phyloP scores from a whole-genome alignment of 2,797 vertebrate species.

The Anguilla marmorata region DNA sequence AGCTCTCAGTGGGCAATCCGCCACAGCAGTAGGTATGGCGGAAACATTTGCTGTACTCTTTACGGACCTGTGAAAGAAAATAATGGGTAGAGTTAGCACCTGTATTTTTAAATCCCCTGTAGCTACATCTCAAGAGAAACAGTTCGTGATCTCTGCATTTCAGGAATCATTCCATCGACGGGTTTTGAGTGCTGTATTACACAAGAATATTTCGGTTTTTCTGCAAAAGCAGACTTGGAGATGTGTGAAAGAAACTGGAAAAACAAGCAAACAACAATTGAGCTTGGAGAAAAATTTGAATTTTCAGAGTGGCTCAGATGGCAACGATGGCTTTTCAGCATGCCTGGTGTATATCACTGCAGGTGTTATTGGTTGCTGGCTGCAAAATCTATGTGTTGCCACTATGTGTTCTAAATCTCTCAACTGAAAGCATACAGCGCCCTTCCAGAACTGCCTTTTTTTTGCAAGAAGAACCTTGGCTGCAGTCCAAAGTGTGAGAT shows the following conservation, averaged over 20 bases:
- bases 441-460: conserved; percentile 13
- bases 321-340: conserved; percentile 3
- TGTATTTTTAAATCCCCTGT: not conserved
- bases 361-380: conserved; percentile 7
- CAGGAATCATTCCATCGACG: not conserved
- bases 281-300: conserved; percentile 1
- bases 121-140: conserved; percentile 10
- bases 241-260: not conserved
- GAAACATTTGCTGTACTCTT: conserved; percentile 98
- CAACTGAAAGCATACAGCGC: conserved; percentile 4
- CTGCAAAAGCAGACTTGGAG: not conserved
- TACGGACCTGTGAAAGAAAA: conserved; percentile 80
- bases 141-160: not conserved
- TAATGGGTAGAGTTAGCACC: conserved; percentile 8
- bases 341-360: conserved; percentile 9
- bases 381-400: conserved; percentile 3
- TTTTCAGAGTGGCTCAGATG: conserved; percentile 11
- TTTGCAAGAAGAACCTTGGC: conserved; percentile 32
- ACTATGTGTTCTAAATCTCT: conserved; percentile 29
- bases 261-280: not conserved
- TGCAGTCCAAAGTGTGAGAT: not conserved
- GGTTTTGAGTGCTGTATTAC: not conserved
- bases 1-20: conserved; percentile 88
- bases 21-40: conserved; percentile 96
- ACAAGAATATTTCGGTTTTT: not conserved